These are phyloP conservation scores for Semnornis frantzii DNA, from an alignment of 2,113 vertebrate genomes.

Conservation along the genomic window DNA sequence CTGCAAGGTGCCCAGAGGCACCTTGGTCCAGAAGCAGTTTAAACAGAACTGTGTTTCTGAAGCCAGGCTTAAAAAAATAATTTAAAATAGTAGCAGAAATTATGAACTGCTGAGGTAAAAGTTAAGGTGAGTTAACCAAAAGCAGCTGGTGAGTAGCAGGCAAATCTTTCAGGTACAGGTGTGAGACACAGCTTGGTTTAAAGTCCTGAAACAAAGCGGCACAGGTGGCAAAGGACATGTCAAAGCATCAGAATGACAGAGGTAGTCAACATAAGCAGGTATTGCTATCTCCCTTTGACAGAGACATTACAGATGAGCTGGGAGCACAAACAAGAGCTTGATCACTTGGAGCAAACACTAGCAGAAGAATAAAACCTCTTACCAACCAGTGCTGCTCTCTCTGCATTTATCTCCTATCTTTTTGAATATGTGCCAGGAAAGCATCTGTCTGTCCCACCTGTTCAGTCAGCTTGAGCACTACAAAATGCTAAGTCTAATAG, in stretches of 20 bases:
- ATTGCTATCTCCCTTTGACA: background rate
- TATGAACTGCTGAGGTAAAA: background rate
- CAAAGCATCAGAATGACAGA: background rate
- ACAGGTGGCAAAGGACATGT: background rate
- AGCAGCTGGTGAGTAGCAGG: background rate
- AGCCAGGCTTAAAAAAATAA: background rate
- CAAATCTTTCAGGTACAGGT: background rate
- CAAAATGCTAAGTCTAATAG: background rate
- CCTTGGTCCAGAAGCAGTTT: background rate
- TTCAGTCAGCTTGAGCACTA: background rate
- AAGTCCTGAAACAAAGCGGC: background rate
- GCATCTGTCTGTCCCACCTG: background rate
- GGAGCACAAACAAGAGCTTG: background rate
- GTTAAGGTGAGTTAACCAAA: background rate
- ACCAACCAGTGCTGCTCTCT: background rate
- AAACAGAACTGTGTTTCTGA: background rate
- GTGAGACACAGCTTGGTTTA: background rate
- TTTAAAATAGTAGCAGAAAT: background rate
- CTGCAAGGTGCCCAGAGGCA: background rate
- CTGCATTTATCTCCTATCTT: accelerated
- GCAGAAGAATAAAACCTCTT: background rate
- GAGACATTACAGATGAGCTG: background rate
- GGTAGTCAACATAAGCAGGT: background rate
- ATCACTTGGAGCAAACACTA: background rate
- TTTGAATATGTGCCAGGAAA: background rate